phyloP scores from a whole-genome alignment of 2,888 invertebrate genomes.

The Bedellia somnulentella region DNA sequence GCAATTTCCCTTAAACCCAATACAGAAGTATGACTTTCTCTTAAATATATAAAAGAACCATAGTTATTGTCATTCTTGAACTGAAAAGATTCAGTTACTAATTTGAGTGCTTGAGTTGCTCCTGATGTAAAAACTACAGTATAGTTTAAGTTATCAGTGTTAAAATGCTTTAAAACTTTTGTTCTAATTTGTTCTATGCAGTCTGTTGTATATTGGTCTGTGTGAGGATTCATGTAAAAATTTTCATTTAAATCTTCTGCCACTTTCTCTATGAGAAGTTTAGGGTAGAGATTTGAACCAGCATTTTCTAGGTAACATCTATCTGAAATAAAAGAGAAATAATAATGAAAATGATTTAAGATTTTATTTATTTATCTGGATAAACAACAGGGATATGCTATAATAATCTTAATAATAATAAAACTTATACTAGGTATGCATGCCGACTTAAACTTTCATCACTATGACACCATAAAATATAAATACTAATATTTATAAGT shows the following conservation, averaged over 20 bases:
- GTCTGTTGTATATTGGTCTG: conserved; percentile 80
- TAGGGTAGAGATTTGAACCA: conserved; percentile 81
- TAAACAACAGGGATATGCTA: no score
- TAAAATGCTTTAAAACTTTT: conserved; percentile 83
- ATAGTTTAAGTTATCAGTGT: conserved; percentile 78
- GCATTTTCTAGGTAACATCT: conserved; percentile 87
- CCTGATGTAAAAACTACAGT: conserved; percentile 92
- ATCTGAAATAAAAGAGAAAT: conserved; percentile 46
- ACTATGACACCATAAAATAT: no score
- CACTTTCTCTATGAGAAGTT: conserved; percentile 68
- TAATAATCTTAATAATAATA: no score
- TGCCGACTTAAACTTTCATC: no score
- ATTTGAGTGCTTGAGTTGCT: conserved; percentile 84
- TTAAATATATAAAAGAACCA: conserved; percentile 76
- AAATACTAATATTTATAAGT: no score
- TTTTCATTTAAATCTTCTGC: conserved; percentile 68
- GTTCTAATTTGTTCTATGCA: conserved; percentile 81
- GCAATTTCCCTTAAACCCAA: conserved; percentile 86
- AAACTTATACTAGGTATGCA: no score
- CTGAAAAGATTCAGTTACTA: conserved; percentile 79
- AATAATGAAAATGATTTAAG: no score
- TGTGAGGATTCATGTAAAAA: conserved; percentile 90
- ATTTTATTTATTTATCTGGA: no score
- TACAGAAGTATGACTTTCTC: conserved; percentile 95
- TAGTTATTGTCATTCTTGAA: conserved; percentile 35